Conservation (phyloP, 2,888 invertebrate genomes). For the Pediacus dermestoides region DNA sequence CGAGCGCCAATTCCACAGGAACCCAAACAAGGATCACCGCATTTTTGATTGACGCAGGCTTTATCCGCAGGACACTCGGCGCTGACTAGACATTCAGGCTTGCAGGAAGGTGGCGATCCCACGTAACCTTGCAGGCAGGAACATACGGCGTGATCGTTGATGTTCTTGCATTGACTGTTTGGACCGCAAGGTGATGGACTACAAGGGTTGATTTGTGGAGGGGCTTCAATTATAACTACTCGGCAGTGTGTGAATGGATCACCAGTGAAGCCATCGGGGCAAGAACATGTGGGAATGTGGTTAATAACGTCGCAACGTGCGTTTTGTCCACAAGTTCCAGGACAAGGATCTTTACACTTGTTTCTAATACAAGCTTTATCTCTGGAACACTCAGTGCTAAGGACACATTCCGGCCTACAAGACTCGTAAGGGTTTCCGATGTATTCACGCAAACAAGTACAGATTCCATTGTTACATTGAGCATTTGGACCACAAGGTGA, state of each 20-base stretch:
- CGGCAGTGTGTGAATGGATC: slow-evolving; percentile 50
- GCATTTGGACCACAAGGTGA: slow-evolving; percentile 77
- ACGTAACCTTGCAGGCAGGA: slow-evolving; percentile 54
- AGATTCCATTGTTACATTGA: slow-evolving; percentile 60
- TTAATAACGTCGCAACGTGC: slow-evolving; percentile 70
- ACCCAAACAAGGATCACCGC: slow-evolving; percentile 56
- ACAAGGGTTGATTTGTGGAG: slow-evolving; percentile 47
- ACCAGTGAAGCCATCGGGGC: slow-evolving; percentile 65
- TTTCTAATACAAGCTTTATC: slow-evolving; percentile 64
- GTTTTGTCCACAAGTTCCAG: slow-evolving; percentile 65
- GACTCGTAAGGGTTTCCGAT: slow-evolving; percentile 66
- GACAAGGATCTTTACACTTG: slow-evolving; percentile 69
- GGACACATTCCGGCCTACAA: slow-evolving; percentile 68
- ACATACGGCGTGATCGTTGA: slow-evolving; percentile 53
- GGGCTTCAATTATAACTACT: slow-evolving; percentile 32
- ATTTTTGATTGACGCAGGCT: slow-evolving; percentile 55
- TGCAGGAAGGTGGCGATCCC: slow-evolving; percentile 56
- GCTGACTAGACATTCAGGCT: slow-evolving; percentile 54
- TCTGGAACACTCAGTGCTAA: slow-evolving; percentile 63
- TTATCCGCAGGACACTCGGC: slow-evolving; percentile 53
- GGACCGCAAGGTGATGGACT: slow-evolving; percentile 55
- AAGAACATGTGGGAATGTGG: slow-evolving; percentile 69
- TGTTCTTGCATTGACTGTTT: slow-evolving; percentile 54
- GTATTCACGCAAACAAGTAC: slow-evolving; percentile 60
- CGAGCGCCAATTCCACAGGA: slow-evolving; percentile 55